phyloP scores from a whole-genome alignment of 92 coral and sea anemone genomes.

The Parazoanthus atlanticus region DNA sequence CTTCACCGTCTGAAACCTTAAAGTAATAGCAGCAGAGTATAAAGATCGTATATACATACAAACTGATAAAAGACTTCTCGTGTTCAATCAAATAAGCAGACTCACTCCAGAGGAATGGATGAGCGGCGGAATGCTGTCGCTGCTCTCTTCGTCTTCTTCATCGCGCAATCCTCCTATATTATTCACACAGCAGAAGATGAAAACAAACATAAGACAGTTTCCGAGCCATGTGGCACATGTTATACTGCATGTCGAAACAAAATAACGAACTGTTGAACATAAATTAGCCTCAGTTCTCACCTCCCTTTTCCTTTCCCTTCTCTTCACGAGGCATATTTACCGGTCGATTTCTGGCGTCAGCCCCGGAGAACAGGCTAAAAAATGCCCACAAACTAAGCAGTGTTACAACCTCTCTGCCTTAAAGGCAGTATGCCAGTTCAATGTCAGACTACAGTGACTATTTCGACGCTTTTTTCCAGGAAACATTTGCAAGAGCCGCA shows the following conservation, averaged over 20 bases:
- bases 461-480: neutral
- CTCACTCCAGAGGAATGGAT: neutral
- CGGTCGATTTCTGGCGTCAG: slow-evolving; percentile 31
- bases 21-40: neutral
- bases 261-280: neutral
- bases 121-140: slow-evolving; percentile 4
- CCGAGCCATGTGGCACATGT: neutral
- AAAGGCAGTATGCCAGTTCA: neutral
- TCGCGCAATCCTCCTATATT: slow-evolving; percentile 16
- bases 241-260: neutral
- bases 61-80: neutral
- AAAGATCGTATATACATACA: neutral
- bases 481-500: slow-evolving; percentile 1
- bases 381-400: slow-evolving; percentile 36
- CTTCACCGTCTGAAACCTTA: slow-evolving; percentile 29
- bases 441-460: slow-evolving; percentile 3
- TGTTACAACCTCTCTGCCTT: neutral
- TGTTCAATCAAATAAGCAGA: neutral
- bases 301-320: slow-evolving; percentile 15
- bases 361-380: slow-evolving; percentile 9
- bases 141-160: slow-evolving; percentile 15
- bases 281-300: neutral
- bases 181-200: neutral
- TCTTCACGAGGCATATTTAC: slow-evolving; percentile 31
- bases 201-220: neutral